phyloP scores from a whole-genome alignment of 1,140 invertebrate genomes.

The Drosophila nigromelanica region DNA sequence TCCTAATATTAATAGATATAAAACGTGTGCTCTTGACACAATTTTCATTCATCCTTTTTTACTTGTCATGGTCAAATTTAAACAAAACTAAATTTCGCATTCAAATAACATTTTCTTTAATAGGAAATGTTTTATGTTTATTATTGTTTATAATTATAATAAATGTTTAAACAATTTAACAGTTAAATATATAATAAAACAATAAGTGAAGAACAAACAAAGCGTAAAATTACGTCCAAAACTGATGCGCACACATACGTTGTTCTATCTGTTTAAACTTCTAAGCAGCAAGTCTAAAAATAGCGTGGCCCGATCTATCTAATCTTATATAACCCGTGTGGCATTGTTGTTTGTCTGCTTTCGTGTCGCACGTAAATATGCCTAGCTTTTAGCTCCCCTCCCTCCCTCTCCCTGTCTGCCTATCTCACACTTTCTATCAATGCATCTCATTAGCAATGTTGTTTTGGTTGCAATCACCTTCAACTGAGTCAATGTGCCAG shows the following conservation, averaged over 20 bases:
- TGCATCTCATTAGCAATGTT: slow-evolving; percentile 50
- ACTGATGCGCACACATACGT: slow-evolving; percentile 55
- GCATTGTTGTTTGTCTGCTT: slow-evolving; percentile 44
- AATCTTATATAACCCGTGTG: slow-evolving; percentile 32
- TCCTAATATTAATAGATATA: slow-evolving; percentile 22
- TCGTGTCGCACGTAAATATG: slow-evolving; percentile 18
- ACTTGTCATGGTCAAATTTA: slow-evolving; percentile 1
- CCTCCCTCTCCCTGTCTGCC: not conserved
- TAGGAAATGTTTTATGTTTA: not conserved
- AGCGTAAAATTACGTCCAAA: not conserved
- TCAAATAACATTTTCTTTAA: not conserved
- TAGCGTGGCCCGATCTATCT: slow-evolving; percentile 18
- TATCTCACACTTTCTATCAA: not conserved
- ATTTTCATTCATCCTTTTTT: slow-evolving; percentile 25
- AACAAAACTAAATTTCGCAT: not conserved
- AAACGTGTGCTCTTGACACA: slow-evolving; percentile 59
- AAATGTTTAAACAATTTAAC: too few relatives aligned
- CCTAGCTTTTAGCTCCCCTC: not conserved
- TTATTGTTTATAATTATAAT: too few relatives aligned
- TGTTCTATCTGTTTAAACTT: not conserved
- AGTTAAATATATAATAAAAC: too few relatives aligned
- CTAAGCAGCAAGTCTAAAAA: slow-evolving; percentile 20
- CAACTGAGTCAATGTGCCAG: slow-evolving; percentile 76
- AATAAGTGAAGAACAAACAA: too few relatives aligned
- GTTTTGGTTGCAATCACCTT: slow-evolving; percentile 62